Evolutionary conservation across 2,888 invertebrate genomes (phyloP).

Genomic region (Apotomis capreana): DNA sequence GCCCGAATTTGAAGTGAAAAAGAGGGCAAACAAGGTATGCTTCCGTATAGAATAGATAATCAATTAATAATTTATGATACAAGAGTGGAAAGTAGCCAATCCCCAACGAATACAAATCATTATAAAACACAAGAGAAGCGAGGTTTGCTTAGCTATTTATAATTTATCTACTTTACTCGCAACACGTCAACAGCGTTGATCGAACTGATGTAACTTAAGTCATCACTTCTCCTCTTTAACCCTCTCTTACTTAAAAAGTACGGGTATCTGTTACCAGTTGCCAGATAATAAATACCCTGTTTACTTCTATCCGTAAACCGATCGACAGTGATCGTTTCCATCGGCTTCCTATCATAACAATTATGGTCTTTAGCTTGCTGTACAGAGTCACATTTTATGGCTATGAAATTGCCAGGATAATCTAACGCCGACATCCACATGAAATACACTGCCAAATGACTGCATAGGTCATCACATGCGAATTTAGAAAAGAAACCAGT

Average conservation of each 20-base stretch:
- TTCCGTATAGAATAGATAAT: too few species aligned
- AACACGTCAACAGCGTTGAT: constrained; percentile 24
- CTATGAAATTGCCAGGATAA: constrained; percentile 57
- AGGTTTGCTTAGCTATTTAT: too few species aligned
- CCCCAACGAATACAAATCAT: too few species aligned
- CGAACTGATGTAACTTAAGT: not conserved
- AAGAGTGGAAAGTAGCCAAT: too few species aligned
- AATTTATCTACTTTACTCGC: not conserved
- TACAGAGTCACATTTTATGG: constrained; percentile 57
- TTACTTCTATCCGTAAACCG: constrained; percentile 51
- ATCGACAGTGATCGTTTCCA: constrained; percentile 57
- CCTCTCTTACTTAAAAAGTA: constrained; percentile 65
- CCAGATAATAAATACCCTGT: constrained; percentile 59
- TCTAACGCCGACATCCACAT: constrained; percentile 59
- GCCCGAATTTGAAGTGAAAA: too few species aligned
- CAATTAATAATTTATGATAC: too few species aligned
- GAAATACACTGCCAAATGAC: constrained; percentile 55
- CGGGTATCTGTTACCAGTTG: constrained; percentile 51
- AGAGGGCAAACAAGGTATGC: too few species aligned
- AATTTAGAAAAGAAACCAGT: constrained; percentile 55
- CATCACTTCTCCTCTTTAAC: constrained; percentile 57
- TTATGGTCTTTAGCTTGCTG: constrained; percentile 59
- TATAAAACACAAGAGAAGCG: too few species aligned
- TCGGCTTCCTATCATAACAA: constrained; percentile 57
- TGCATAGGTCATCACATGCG: constrained; percentile 57